Evolutionary conservation across 2,888 invertebrate species (phyloP), one percentile per base, ranked within the genome.

Genomic region (Tinea pellionella): DNA sequence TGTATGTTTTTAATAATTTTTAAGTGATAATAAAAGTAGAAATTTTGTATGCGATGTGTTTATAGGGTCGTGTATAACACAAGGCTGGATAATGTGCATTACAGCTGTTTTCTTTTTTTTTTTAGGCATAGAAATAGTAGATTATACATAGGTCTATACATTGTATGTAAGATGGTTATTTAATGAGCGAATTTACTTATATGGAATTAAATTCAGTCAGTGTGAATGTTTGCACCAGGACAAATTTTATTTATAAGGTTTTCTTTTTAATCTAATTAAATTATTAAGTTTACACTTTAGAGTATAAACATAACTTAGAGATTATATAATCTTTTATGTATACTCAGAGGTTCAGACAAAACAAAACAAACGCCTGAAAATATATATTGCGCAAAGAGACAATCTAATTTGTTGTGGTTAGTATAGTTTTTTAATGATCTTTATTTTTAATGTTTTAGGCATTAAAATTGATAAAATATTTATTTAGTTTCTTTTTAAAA

Each of bases 1-100:
- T 47, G 47, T 47, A 47, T 47, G 15, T 47, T 47, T n/a, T 47
- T 15, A 47, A 16, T 47, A 47, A 9, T 47, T 47, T 47, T 15
- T 47, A 47, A 47, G 47, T 47, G 47, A 47, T 47, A 47, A 47
- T 47, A 47, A 47, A 16, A 47, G 47, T 47, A 47, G 47, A 47
- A 47, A 47, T 47, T 47, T 13, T 47, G 13, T 47, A 16, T n/a
- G 13, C 41, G 41, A 41, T 41, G n/a, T 12, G 13, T 41, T 41
- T n/a, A n/a, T n/a, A 41, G 41, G 41, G 41, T 41, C 41, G 47
- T 47, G 47, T 16, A 16, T 47, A 47, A 47, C 2, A 47, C 6
- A 16, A 19, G 55, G 55, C 55, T 55, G 55, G 55, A 24, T n/a
- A 55, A 55, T 6, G 55, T 55, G 55, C 55, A 55, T 55, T 55